These are phyloP conservation scores for Aleiodes testaceus DNA, from an alignment of 2,888 invertebrate genomes.

Conservation along the genomic window DNA sequence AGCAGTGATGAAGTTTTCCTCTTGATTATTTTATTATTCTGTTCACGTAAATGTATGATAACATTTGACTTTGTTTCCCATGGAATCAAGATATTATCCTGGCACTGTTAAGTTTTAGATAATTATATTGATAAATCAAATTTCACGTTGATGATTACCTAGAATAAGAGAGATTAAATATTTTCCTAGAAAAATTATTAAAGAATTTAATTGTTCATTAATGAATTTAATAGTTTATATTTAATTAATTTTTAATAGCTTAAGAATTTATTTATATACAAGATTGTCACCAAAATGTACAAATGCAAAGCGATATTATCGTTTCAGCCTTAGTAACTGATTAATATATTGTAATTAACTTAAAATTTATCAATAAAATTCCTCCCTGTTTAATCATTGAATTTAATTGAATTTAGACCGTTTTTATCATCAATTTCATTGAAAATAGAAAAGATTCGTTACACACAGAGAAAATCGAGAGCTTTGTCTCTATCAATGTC, in stretches of 20 bases:
- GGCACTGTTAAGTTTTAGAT: slow-evolving; percentile 49
- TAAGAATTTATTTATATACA: slow-evolving; percentile 49
- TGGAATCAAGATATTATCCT: slow-evolving; percentile 54
- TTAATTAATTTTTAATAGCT: slow-evolving; percentile 13
- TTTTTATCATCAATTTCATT: background rate
- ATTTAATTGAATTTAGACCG: background rate
- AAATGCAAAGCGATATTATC: slow-evolving; percentile 41
- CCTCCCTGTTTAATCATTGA: slow-evolving; percentile 38
- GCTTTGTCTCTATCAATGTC: slow-evolving; percentile 90
- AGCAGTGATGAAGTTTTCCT: slow-evolving; percentile 51
- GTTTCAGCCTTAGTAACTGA: slow-evolving; percentile 43
- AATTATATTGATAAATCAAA: too few species aligned
- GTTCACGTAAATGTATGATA: slow-evolving; percentile 59
- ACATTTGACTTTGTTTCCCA: slow-evolving; percentile 55
- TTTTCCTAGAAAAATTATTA: slow-evolving; percentile 12
- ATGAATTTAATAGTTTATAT: background rate
- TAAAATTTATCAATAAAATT: slow-evolving; percentile 32
- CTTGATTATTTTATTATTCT: slow-evolving; percentile 61
- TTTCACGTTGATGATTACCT: too few species aligned
- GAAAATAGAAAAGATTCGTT: slow-evolving; percentile 66
- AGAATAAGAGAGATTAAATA: too few species aligned
- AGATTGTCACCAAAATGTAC: slow-evolving; percentile 46
- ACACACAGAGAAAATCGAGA: slow-evolving; percentile 86
- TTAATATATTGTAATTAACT: slow-evolving; percentile 33
- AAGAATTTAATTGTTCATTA: background rate